phyloP scores from a whole-genome alignment of 2,797 vertebrate species.

The Poeciliopsis gracilis region DNA sequence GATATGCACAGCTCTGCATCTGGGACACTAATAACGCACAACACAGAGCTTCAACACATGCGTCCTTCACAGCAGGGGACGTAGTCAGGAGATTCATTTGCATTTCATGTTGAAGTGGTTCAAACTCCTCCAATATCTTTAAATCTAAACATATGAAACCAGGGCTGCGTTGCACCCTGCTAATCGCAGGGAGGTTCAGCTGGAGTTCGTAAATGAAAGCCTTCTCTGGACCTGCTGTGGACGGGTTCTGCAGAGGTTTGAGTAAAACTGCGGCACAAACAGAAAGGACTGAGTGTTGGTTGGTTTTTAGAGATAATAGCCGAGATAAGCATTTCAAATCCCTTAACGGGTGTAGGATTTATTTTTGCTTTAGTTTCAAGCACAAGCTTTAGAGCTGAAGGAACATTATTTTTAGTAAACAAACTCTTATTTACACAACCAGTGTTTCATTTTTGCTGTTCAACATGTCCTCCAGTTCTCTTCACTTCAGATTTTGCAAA shows the following conservation, averaged over 20 bases:
- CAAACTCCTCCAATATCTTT: conserved; percentile 25
- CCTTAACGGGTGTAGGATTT: neutral
- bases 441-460: too few relatives aligned
- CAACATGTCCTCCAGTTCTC: neutral
- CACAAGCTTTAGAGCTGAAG: neutral
- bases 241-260: conserved; percentile 14
- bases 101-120: conserved; percentile 37
- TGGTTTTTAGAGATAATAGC: too few relatives aligned
- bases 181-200: conserved; percentile 33
- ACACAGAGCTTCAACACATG: conserved; percentile 37
- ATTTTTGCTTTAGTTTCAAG: neutral
- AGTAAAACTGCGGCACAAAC: conserved; percentile 22
- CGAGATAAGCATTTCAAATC: neutral
- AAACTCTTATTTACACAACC: neutral
- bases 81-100: conserved; percentile 10
- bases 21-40: conserved; percentile 15
- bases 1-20: neutral
- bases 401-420: neutral
- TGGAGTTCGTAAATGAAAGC: conserved; percentile 41
- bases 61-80: conserved; percentile 17
- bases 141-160: conserved; percentile 48
- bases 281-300: conserved; percentile 1
- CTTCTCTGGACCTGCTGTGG: conserved; percentile 37
- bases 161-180: conserved; percentile 39
- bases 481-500: neutral